These are phyloP conservation scores for Oreochromis aureus DNA, from an alignment of 2,113 vertebrate species.

Conservation along the genomic window DNA sequence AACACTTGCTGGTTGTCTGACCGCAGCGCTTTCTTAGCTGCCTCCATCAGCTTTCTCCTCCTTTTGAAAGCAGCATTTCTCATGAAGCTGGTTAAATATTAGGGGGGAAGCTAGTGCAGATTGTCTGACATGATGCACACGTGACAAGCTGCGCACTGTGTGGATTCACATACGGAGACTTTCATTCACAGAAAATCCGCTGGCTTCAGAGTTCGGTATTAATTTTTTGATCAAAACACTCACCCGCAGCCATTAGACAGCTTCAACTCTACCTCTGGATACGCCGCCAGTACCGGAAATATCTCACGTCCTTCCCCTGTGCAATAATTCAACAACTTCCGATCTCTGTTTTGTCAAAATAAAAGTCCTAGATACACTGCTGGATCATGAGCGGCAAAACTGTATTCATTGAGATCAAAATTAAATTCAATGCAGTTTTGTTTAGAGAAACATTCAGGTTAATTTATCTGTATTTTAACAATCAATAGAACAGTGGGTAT, in stretches of 20 bases:
- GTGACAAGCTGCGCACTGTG: not conserved
- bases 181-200: not conserved
- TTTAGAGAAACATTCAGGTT: not conserved
- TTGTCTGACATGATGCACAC: not conserved
- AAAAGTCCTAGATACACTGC: not conserved
- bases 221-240: not conserved
- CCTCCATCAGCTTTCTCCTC: not conserved
- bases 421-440: not conserved
- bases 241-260: not conserved
- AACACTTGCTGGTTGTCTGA: not conserved
- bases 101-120: not conserved
- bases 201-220: not conserved
- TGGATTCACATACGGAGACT: not conserved
- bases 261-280: not conserved
- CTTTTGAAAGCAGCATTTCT: not conserved
- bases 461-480: not conserved
- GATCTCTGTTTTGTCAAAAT: not conserved
- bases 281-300: not conserved
- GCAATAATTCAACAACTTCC: not conserved
- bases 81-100: not conserved
- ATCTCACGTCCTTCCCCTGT: not conserved
- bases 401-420: fast-evolving
- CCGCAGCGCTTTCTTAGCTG: not conserved
- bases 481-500: not conserved
- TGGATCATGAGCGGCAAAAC: not conserved